Percentiles rank a stretch among this genome's conserved stretches.
phyloP scores from a whole-genome alignment of 2,113 vertebrate genomes.

The Tychaedon coryphoeus region DNA sequence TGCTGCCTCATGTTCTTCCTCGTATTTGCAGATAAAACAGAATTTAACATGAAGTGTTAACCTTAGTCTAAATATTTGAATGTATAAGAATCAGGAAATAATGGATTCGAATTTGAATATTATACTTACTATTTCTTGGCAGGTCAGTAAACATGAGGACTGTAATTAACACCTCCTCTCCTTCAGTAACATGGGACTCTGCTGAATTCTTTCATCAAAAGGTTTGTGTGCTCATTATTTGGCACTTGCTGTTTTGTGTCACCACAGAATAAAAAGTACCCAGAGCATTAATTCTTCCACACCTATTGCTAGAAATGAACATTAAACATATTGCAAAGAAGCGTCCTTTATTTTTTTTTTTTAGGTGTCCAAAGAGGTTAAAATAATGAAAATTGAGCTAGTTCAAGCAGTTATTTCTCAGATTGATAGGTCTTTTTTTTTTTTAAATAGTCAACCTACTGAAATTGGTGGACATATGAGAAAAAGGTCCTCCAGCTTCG shows the following conservation, averaged over 20 bases:
- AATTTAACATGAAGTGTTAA: background rate
- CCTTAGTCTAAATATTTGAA: background rate
- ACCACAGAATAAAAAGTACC: background rate
- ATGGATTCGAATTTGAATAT: background rate
- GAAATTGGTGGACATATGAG: background rate
- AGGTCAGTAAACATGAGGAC: background rate
- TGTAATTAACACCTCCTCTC: slow-evolving; percentile 8
- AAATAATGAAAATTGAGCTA: background rate
- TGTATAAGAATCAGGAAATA: background rate
- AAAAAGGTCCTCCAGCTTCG: background rate
- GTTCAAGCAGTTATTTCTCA: background rate
- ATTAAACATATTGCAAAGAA: background rate
- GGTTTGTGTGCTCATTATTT: background rate
- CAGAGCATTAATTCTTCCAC: background rate
- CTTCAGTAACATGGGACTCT: background rate
- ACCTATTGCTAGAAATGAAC: background rate
- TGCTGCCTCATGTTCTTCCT: background rate
- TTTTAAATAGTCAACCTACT: background rate
- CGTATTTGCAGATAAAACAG: background rate
- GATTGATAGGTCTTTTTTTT: background rate
- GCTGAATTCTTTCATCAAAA: background rate
- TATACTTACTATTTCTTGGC: background rate
- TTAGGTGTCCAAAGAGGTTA: background rate
- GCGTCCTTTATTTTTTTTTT: background rate
- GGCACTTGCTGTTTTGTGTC: background rate